Base-by-base conservation (phyloP, 2,113 vertebrate species). In the Monopterus albus region DNA sequence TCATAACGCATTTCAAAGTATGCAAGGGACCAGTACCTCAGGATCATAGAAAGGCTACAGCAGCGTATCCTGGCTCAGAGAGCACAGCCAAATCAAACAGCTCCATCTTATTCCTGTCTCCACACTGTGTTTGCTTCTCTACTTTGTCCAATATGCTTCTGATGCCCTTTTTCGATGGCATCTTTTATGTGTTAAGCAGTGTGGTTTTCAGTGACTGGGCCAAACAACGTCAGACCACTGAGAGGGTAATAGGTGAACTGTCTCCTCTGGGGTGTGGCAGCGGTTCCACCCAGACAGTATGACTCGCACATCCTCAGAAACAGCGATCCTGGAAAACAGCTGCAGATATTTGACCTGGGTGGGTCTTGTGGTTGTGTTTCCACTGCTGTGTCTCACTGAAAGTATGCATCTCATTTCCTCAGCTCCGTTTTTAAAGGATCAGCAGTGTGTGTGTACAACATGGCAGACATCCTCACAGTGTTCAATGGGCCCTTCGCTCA, bases 371-470 rank as follows among this genome's bases (percentile, higher is more conserved):
- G 43, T 49, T 28, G 15, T 53, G 17, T 78, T 80, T 42, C 49
- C 21, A 1, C 25, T 29, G 28, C 5, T 49, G 23, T 26, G 17
- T 50, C 35, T 79, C 29, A 60, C 21, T 10, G 10, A 29, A 49
- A 46, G 1, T 49, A 1, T 76, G 59, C 38, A n/a, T 81, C 93
- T 97, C 39, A 92, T 96, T 73, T 94, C 83, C 82, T 3, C 86
- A 99, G 98, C 87, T 99, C 98, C 2, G 96, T 99, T 82, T 99
- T 99, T 77, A 96, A 95, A 90, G 98, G 98, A n/a, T 99, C 98
- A 0, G 97, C 98, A 0, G 97, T 99, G 63, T 99, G 98, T 36
- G 95, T 96, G 14, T 99, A 99, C 88, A 98, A 96, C 85, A 95
- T 99, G 83, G 96, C 96, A 0, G 96, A 99, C 74, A 96, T 99